These are phyloP conservation scores for Trigoniulus corallinus DNA, from an alignment of 1,140 invertebrate species.

Conservation along the genomic window DNA sequence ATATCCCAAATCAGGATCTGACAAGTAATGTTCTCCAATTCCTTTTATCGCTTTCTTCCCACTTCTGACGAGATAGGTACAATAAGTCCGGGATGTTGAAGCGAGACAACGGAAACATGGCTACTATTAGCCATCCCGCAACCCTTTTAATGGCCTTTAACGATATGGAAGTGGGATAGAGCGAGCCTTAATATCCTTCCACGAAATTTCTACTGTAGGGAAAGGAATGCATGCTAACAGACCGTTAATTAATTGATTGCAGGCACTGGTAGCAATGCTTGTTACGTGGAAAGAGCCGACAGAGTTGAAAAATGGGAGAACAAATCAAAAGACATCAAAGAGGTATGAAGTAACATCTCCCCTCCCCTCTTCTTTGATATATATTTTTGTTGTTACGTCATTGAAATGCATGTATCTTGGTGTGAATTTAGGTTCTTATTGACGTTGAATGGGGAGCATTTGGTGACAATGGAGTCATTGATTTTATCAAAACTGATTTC, in stretches of 20 bases:
- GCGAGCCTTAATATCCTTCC: too few species aligned
- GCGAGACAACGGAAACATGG: too few species aligned
- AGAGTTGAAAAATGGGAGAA: slow-evolving; percentile 42
- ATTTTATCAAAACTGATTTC: slow-evolving; percentile 55
- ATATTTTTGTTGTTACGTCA: slow-evolving; percentile 6
- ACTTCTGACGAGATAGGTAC: too few species aligned
- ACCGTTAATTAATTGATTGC: slow-evolving; percentile 6
- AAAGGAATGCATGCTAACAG: too few species aligned
- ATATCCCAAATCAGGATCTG: too few species aligned
- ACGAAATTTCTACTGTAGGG: too few species aligned
- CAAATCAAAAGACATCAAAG: slow-evolving; percentile 31
- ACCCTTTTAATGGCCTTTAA: too few species aligned
- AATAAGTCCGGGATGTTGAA: not conserved
- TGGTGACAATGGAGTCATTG: slow-evolving; percentile 57
- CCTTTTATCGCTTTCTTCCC: too few species aligned
- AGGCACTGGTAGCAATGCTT: slow-evolving; percentile 63
- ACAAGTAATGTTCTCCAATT: too few species aligned
- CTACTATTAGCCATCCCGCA: too few species aligned
- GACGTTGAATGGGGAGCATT: slow-evolving; percentile 74
- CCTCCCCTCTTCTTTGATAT: not conserved
- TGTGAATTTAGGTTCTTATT: slow-evolving; percentile 42
- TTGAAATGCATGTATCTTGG: too few species aligned
- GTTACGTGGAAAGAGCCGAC: slow-evolving; percentile 53
- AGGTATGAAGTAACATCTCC: slow-evolving; percentile 26
- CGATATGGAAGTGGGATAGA: too few species aligned